Percentiles rank a stretch among this genome's conserved stretches.
phyloP scores from a whole-genome alignment of 2,113 vertebrate species.

The Heloderma charlesbogerti region DNA sequence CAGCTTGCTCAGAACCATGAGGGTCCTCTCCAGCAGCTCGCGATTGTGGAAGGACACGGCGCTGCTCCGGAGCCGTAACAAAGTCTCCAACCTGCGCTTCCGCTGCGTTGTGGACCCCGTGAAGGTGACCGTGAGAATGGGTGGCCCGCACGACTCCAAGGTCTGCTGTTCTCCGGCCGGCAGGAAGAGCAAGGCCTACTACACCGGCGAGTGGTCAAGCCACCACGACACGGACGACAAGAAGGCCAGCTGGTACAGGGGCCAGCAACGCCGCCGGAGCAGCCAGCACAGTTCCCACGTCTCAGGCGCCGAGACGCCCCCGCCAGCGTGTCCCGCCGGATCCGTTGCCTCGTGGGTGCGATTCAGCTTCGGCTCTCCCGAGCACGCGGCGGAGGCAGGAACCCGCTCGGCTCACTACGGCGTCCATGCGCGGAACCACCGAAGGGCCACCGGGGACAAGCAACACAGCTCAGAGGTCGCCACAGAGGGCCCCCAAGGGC shows the following conservation, averaged over 20 bases:
- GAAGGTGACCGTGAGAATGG: conserved; percentile 19
- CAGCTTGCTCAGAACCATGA: conserved; percentile 14
- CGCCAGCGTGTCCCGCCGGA: neutral
- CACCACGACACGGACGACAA: conserved; percentile 38
- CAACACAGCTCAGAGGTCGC: fast-evolving
- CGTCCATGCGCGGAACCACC: neutral
- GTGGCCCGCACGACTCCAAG: neutral
- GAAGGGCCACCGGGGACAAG: conserved; percentile 28
- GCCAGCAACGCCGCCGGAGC: conserved; percentile 29
- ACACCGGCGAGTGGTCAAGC: conserved; percentile 1
- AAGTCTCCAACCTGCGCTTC: conserved; percentile 18
- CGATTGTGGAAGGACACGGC: neutral
- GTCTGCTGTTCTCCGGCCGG: neutral
- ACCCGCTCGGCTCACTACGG: neutral
- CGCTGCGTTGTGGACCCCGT: conserved; percentile 28
- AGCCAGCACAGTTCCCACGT: conserved; percentile 56
- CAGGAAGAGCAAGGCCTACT: conserved; percentile 43
- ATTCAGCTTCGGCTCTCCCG: conserved; percentile 39
- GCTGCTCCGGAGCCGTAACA: neutral
- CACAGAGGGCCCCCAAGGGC: neutral
- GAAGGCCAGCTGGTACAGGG: conserved; percentile 49
- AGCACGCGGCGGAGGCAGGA: neutral
- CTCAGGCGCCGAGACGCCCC: conserved; percentile 53
- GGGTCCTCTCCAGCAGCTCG: conserved; percentile 27
- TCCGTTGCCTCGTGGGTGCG: neutral